Evolutionary conservation across 2,888 invertebrate species (phyloP).

Genomic region (Oscheius sp.): DNA sequence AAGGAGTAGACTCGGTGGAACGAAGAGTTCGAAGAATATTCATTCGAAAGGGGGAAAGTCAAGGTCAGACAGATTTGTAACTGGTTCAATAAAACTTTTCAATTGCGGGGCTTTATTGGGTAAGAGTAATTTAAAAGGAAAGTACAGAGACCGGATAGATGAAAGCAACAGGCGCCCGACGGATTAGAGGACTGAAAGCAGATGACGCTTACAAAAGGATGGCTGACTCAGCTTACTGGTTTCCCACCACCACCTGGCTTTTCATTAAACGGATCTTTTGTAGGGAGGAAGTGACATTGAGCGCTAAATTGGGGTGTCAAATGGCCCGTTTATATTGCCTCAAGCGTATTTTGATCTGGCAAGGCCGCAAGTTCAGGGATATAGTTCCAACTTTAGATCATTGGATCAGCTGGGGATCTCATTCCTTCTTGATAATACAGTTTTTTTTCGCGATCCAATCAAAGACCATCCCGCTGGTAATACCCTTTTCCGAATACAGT

Average conservation of each 20-base stretch:
- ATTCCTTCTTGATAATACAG: too few species aligned
- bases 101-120: background rate
- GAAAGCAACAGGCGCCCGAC: constrained; percentile 11
- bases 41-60: background rate
- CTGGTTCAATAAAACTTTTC: constrained; percentile 3
- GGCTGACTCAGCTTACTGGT: constrained; percentile 26
- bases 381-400: too few species aligned
- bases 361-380: too few species aligned
- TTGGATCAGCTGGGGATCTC: too few species aligned
- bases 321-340: too few species aligned
- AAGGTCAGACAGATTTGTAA: background rate
- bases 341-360: too few species aligned
- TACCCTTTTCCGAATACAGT: too few species aligned
- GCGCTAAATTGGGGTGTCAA: too few species aligned
- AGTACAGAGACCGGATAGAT: background rate
- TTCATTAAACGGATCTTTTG: background rate
- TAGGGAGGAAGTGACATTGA: too few species aligned
- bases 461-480: too few species aligned
- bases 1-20: background rate
- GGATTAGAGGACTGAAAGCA: constrained; percentile 17
- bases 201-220: constrained; percentile 21
- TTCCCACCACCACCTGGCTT: background rate
- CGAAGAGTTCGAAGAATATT: background rate
- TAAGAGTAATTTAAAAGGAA: background rate
- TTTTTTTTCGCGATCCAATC: too few species aligned